Base-by-base conservation (phyloP, 2,888 invertebrate genomes). In the Rhimphoctona megacephalus region DNA sequence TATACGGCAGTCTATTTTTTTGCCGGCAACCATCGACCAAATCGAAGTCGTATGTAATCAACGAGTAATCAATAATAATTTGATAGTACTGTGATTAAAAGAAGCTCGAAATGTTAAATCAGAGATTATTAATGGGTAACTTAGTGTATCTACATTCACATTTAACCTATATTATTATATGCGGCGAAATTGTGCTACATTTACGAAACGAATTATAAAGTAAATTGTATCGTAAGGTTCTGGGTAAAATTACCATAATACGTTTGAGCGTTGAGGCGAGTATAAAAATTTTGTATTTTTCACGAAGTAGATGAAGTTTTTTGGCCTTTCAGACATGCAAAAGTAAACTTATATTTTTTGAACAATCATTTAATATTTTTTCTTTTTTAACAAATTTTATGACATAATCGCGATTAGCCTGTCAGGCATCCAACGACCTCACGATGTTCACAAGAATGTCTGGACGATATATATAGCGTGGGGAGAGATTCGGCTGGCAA, bases 401-500 rank as follows among this genome's bases (percentile, higher is more conserved):
- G 25, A 61, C 30, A 30, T 25, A 25, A 19, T 70, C 49, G 49
- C 69, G 49, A 30, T 30, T 61, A 61, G 30, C 61, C 17, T 30
- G 30, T 61, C 30, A 61, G 30, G 61, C 17, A 25, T 4, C 3
- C 25, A 57, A 57, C 11, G n/a, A n/a, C 22, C n/a, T 39, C 43
- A 49, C 57, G 61, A 76, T 33, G 9, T 43, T 19, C 25, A 17
- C 46, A 43, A 46, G 33, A 66, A 77, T 49, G 66, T 64, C 49
- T 25, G 49, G 77, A 33, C 30, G 77, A 8, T 49, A 54, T 61
- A 61, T 70, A 49, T 33, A 70, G 8, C 7, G 39, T 4, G 33
- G 49, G 9, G 49, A 69, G 74, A 82, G 69, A 85, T 84, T 85
- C 74, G 61, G 81, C 76, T 81, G 54, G 85, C 72, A 72, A 79